phyloP scores from a whole-genome alignment of 2,797 vertebrate genomes.

The Lacerta agilis region DNA sequence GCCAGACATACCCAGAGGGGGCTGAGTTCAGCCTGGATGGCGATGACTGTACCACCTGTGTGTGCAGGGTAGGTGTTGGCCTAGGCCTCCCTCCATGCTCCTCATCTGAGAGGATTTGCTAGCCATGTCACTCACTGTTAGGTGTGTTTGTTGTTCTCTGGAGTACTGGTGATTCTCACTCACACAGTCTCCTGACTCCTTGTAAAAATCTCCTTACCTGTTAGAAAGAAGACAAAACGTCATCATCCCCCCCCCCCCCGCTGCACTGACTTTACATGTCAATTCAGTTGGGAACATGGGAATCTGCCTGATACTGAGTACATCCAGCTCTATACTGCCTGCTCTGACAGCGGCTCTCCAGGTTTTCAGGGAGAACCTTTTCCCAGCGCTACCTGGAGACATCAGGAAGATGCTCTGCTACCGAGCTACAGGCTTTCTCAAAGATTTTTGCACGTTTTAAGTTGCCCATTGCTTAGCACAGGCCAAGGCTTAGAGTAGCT shows the following conservation, averaged over 20 bases:
- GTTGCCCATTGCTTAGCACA: not conserved
- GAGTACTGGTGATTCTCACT: not conserved
- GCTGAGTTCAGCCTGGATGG: constrained; percentile 75
- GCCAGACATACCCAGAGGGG: constrained; percentile 67
- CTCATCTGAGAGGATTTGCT: not conserved
- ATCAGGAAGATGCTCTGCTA: too few relatives aligned
- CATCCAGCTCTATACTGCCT: too few relatives aligned
- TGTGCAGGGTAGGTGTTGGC: constrained; percentile 74
- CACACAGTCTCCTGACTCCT: not conserved
- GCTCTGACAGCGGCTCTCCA: too few relatives aligned
- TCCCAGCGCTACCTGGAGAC: too few relatives aligned
- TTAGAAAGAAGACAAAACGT: not conserved
- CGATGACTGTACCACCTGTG: constrained; percentile 77
- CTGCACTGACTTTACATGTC: not conserved
- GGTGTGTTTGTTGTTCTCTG: not conserved
- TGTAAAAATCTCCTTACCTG: not conserved
- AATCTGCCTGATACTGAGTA: too few relatives aligned
- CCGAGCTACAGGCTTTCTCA: too few relatives aligned
- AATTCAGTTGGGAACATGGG: too few relatives aligned
- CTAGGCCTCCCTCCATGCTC: not conserved
- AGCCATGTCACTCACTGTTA: not conserved
- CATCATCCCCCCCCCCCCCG: not conserved
- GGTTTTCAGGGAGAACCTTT: too few relatives aligned
- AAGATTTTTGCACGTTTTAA: not conserved
- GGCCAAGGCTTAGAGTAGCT: not conserved